These are phyloP conservation scores for Arctopsyche grandis DNA, from an alignment of 1,140 invertebrate species.

Conservation along the genomic window DNA sequence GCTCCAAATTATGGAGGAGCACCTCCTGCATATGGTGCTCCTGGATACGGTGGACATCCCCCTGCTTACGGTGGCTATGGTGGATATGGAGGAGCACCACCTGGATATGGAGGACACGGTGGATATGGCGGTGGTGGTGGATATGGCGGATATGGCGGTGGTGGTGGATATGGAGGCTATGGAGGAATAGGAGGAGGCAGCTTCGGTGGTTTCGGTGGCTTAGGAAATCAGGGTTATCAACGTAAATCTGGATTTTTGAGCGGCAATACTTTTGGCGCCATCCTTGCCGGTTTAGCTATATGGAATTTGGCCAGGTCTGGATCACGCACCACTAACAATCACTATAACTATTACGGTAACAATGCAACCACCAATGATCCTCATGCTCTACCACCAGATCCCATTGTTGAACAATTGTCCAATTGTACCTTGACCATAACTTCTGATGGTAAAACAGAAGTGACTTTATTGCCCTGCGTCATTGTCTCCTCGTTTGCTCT, in stretches of 20 bases:
- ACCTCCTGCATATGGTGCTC: slow-evolving; percentile 28
- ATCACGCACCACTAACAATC: slow-evolving; percentile 52
- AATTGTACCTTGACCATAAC: slow-evolving; percentile 64
- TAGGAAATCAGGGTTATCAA: slow-evolving; percentile 43
- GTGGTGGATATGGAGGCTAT: slow-evolving; percentile 16
- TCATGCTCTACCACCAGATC: slow-evolving; percentile 52
- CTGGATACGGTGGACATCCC: neutral
- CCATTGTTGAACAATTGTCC: slow-evolving; percentile 62
- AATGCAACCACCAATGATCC: slow-evolving; percentile 59
- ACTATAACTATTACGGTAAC: slow-evolving; percentile 61
- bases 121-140: slow-evolving; percentile 58
- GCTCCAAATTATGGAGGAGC: slow-evolving; percentile 29
- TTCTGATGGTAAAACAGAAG: slow-evolving; percentile 60
- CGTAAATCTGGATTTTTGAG: slow-evolving; percentile 52
- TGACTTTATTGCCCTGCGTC: slow-evolving; percentile 64
- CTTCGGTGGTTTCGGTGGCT: slow-evolving; percentile 25
- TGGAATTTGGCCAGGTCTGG: slow-evolving; percentile 66
- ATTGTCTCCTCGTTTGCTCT: slow-evolving; percentile 65
- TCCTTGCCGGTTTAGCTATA: slow-evolving; percentile 63
- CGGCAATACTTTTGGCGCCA: slow-evolving; percentile 58
- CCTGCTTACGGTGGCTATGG: slow-evolving; percentile 50
- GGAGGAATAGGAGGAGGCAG: slow-evolving; percentile 31
- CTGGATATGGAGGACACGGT: slow-evolving; percentile 41
- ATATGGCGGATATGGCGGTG: slow-evolving; percentile 47
- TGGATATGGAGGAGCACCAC: slow-evolving; percentile 22